Conservation (phyloP, 2,113 vertebrate species). For the Poeciliopsis prolifica region DNA sequence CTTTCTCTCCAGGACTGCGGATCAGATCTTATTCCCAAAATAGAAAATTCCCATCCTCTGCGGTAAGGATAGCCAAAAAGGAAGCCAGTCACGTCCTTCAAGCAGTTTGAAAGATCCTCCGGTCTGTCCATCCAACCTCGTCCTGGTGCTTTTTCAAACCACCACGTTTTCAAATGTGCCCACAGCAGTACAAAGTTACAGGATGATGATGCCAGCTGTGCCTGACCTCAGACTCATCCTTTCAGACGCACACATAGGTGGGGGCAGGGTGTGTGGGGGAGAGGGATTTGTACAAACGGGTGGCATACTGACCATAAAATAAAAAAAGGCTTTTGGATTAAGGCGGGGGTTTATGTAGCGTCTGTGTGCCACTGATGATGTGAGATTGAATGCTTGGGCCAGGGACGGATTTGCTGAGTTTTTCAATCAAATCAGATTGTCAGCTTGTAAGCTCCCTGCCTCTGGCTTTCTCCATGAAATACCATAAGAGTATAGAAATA, state of each 20-base stretch:
- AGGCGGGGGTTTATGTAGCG: slow-evolving; percentile 80
- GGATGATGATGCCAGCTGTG: slow-evolving; percentile 55
- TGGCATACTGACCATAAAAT: slow-evolving; percentile 67
- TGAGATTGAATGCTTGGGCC: slow-evolving; percentile 64
- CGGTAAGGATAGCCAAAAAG: slow-evolving; percentile 2
- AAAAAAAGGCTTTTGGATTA: slow-evolving; percentile 78
- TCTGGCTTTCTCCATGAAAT: slow-evolving; percentile 16
- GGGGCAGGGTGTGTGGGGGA: slow-evolving; percentile 48
- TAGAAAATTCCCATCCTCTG: slow-evolving; percentile 5
- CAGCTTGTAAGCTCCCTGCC: slow-evolving; percentile 58
- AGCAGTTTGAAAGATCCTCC: slow-evolving; percentile 14
- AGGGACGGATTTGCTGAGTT: slow-evolving; percentile 75
- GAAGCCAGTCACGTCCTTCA: slow-evolving; percentile 3
- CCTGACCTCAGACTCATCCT: slow-evolving; percentile 39
- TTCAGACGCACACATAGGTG: slow-evolving; percentile 2
- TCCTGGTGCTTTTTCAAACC: slow-evolving; percentile 23
- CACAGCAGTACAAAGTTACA: slow-evolving; percentile 34
- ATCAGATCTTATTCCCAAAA: slow-evolving; percentile 27
- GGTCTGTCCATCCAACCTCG: slow-evolving; percentile 23
- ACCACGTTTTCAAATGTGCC: slow-evolving; percentile 13
- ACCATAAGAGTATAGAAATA: slow-evolving; percentile 30
- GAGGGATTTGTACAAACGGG: slow-evolving; percentile 64
- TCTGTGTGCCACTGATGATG: slow-evolving; percentile 51
- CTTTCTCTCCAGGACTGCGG: slow-evolving; percentile 33
- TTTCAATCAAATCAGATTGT: slow-evolving; percentile 80